phyloP scores from a whole-genome alignment of 2,113 vertebrate genomes.

The Todiramphus saurophagus region DNA sequence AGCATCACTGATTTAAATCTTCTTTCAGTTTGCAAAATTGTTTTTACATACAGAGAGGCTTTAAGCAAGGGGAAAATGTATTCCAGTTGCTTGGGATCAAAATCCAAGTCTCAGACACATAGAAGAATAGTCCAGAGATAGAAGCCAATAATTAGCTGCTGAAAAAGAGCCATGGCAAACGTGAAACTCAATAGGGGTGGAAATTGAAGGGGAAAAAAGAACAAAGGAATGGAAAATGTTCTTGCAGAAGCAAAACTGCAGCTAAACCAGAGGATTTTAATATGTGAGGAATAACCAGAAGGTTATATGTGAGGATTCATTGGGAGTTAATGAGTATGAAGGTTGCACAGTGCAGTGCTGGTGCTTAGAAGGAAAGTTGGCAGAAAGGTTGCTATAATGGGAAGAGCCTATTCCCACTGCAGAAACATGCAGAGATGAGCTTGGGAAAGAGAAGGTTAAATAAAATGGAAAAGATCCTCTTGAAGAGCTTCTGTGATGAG shows the following conservation, averaged over 20 bases:
- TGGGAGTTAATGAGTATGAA: not conserved
- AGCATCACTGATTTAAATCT: not conserved
- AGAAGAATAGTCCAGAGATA: not conserved
- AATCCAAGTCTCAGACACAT: not conserved
- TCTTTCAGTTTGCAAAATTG: not conserved
- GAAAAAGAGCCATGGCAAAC: not conserved
- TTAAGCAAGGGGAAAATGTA: not conserved
- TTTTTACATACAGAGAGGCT: not conserved
- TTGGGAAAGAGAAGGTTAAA: not conserved
- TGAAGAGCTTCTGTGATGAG: not conserved
- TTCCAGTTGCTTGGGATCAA: not conserved
- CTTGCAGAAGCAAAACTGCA: not conserved
- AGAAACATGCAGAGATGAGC: not conserved
- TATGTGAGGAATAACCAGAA: not conserved
- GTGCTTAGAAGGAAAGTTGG: not conserved
- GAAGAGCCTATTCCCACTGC: not conserved
- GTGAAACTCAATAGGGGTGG: not conserved
- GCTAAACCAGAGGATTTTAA: not conserved
- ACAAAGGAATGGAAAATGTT: not conserved
- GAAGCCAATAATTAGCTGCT: not conserved
- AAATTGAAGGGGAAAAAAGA: not conserved
- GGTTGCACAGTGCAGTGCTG: not conserved
- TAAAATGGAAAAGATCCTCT: not conserved
- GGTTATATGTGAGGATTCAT: not conserved
- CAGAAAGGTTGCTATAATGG: not conserved